Evolutionary conservation across 2,888 invertebrate genomes (phyloP), one percentile per base, ranked within the genome.

Genomic region (Cyrtodaria siliqua): DNA sequence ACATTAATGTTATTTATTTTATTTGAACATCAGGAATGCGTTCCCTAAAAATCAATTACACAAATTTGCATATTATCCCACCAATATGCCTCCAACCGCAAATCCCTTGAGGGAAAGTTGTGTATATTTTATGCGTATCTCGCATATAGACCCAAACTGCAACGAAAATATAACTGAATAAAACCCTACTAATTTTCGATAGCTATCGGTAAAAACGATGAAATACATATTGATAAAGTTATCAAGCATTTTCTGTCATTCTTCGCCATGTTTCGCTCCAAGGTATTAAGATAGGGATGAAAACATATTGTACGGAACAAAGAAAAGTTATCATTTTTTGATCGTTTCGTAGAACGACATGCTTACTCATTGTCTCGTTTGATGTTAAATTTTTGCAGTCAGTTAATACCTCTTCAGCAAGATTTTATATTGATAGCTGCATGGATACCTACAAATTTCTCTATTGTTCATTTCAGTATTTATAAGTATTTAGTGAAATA

Each of bases 401-500:
- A 61, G 68, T 70, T 70, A 76, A 50, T 47, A 44, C 64, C 42
- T 55, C 12, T 33, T 50, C 29, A 56, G 70, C 75, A 66, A 66
- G 75, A 76, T 70, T 60, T 69, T 47, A 33, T n/a, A 62, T 29
- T 49, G 42, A 33, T 38, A 27, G 56, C 60, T 62, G 61, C 53
- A 49, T 57, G 66, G 59, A 66, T 38, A 64, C 44, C 27, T 64
- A 66, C 66, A 77, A 71, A 77, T 71, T 71, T 26, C 40, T 18
- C 77, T 72, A 71, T 77, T 77, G 77, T 77, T 52, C 56, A 63
- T 44, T 53, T 57, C 57, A 59, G 68, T 63, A 71, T 77, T 77
- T 71, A 63, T 77, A 72, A 77, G 77, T 71, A 67, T 67, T 77
- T 71, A 71, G 56, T 42, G 42, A 67, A 42, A 68, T 71, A 62